These are phyloP conservation scores for Aradus depressus DNA, from an alignment of 2,888 invertebrate genomes.

Conservation along the genomic window DNA sequence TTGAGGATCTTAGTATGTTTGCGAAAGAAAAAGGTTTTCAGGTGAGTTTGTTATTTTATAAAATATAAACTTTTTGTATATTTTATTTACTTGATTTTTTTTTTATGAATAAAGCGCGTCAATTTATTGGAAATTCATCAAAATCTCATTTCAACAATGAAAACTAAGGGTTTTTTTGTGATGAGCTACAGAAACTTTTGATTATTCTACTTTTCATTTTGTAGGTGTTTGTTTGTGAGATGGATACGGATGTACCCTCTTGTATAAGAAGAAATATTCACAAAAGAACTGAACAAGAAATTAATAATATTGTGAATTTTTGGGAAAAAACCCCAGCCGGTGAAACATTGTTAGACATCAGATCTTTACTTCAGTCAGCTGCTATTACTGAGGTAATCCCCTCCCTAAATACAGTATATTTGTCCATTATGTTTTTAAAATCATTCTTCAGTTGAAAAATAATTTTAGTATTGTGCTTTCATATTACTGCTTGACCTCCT, in stretches of 20 bases:
- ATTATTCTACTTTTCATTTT: slow-evolving; percentile 27
- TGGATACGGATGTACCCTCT: slow-evolving; percentile 65
- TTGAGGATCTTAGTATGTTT: slow-evolving; percentile 79
- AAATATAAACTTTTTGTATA: neutral
- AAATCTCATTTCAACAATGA: too few relatives aligned
- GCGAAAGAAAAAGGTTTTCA: slow-evolving; percentile 76
- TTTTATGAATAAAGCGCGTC: neutral
- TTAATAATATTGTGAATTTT: slow-evolving; percentile 54
- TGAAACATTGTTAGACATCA: slow-evolving; percentile 69
- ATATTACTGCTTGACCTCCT: too few relatives aligned
- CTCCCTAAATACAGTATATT: too few relatives aligned
- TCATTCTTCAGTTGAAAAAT: too few relatives aligned
- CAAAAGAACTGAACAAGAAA: slow-evolving; percentile 63
- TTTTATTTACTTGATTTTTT: neutral
- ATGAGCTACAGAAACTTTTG: neutral
- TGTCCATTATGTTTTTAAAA: too few relatives aligned
- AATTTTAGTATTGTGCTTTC: neutral
- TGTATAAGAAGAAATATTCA: slow-evolving; percentile 81
- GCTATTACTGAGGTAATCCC: slow-evolving; percentile 67
- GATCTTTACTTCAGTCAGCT: slow-evolving; percentile 70
- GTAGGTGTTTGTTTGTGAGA: slow-evolving; percentile 82
- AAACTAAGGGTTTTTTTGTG: too few relatives aligned
- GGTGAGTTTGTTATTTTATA: slow-evolving; percentile 40
- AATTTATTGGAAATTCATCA: too few relatives aligned
- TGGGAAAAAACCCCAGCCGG: slow-evolving; percentile 74